A percentile compares a stretch with the other conserved stretches of the same genome.
Conservation (phyloP, 1,140 invertebrate species). For the Piezodorus guildinii region DNA sequence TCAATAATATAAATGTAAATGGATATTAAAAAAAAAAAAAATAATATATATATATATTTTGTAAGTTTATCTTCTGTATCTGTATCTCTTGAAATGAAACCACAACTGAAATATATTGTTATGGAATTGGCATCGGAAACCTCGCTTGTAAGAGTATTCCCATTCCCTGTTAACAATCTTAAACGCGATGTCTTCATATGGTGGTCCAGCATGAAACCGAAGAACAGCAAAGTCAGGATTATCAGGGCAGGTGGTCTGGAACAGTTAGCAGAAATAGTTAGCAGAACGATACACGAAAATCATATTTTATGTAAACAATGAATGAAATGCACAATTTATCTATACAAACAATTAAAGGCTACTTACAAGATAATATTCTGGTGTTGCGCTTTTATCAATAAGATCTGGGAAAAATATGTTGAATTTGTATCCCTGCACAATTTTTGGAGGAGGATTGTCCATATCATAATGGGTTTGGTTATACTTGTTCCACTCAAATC, state of each 20-base stretch:
- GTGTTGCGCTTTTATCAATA: conserved; percentile 88
- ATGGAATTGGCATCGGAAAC: conserved; percentile 96
- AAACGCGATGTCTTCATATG: conserved; percentile 99
- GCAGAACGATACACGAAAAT: too few relatives aligned
- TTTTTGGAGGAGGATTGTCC: conserved; percentile 99
- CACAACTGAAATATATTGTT: conserved; percentile 99
- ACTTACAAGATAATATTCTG: conserved; percentile 79
- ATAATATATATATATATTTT: too few relatives aligned
- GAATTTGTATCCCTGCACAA: conserved; percentile 99
- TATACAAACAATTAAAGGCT: background rate
- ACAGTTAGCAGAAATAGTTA: too few relatives aligned
- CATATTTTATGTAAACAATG: too few relatives aligned
- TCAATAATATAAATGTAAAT: too few relatives aligned
- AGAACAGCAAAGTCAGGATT: conserved; percentile 93
- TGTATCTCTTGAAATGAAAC: conserved; percentile 97
- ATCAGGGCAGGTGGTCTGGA: conserved; percentile 76
- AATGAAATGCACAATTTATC: too few relatives aligned
- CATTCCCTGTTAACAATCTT: conserved; percentile 98
- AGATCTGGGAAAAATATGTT: conserved; percentile 99
- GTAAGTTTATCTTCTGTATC: conserved; percentile 70
- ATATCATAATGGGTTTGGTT: conserved; percentile 99
- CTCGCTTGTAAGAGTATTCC: conserved; percentile 98
- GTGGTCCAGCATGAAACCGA: conserved; percentile 90
- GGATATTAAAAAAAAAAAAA: too few relatives aligned
- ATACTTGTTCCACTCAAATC: conserved; percentile 99